phyloP scores from a whole-genome alignment of 1,140 invertebrate species.

The Liolophura sinensis region DNA sequence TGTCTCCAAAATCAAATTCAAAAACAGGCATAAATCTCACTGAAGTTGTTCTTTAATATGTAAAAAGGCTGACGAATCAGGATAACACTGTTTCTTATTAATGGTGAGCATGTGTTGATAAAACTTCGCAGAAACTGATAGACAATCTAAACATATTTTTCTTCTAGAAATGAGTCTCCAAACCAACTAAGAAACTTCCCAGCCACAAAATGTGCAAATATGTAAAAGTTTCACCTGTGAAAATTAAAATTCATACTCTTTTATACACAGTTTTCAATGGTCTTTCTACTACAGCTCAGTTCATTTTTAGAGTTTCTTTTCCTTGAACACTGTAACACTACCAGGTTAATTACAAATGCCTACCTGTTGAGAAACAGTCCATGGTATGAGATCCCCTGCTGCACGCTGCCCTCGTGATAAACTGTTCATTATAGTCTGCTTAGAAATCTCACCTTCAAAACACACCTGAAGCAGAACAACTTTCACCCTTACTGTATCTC shows the following conservation, averaged over 20 bases:
- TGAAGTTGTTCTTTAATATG: too few relatives aligned
- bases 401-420: slow-evolving; percentile 85
- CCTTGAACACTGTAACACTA: too few relatives aligned
- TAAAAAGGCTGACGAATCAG: not conserved
- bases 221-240: too few relatives aligned
- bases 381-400: slow-evolving; percentile 96
- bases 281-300: too few relatives aligned
- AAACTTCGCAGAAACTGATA: not conserved
- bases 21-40: too few relatives aligned
- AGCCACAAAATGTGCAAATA: not conserved
- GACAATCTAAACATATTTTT: too few relatives aligned
- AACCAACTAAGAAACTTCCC: not conserved
- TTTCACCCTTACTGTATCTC: too few relatives aligned
- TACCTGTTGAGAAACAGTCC: slow-evolving; percentile 93
- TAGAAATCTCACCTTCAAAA: slow-evolving; percentile 92
- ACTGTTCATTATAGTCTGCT: slow-evolving; percentile 75
- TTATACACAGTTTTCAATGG: too few relatives aligned
- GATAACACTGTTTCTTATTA: not conserved
- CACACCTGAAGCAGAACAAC: slow-evolving; percentile 85
- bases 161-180: too few relatives aligned
- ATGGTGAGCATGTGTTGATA: not conserved
- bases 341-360: not conserved
- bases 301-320: too few relatives aligned
- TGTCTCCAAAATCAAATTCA: too few relatives aligned
- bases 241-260: too few relatives aligned